Evolutionary conservation across 2,888 invertebrate species (phyloP).

Genomic region (Eurytoma californica): DNA sequence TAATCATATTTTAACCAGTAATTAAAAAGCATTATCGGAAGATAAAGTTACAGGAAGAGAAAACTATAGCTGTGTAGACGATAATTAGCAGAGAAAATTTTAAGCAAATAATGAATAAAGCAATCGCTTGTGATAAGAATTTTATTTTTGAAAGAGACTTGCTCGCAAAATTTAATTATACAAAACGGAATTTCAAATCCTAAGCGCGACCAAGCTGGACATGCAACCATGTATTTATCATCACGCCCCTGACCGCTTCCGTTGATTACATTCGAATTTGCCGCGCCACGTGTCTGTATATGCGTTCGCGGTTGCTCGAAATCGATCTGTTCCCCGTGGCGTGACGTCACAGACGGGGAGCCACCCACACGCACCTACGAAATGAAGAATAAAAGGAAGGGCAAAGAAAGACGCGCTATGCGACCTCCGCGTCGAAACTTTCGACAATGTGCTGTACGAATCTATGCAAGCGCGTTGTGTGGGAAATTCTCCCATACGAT

Average conservation of each 20-base stretch:
- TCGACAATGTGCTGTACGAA: not conserved
- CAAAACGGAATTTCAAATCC: no score
- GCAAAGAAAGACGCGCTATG: constrained; percentile 8
- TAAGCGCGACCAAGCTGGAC: not conserved
- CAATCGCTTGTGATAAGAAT: no score
- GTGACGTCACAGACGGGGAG: constrained; percentile 41
- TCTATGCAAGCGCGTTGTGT: constrained; percentile 10
- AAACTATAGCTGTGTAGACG: no score
- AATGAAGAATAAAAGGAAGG: constrained; percentile 14
- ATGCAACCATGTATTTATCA: not conserved
- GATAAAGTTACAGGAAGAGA: no score
- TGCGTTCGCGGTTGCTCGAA: not conserved
- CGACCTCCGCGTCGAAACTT: not conserved
- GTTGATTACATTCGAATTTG: constrained; percentile 43
- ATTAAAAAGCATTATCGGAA: no score
- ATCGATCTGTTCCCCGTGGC: constrained; percentile 42
- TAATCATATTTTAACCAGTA: no score
- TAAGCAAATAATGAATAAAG: no score
- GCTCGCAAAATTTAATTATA: no score
- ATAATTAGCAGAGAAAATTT: no score
- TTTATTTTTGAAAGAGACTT: no score
- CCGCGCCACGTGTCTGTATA: constrained; percentile 27
- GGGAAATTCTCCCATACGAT: constrained; percentile 29
- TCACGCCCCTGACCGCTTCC: not conserved
- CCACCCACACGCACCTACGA: not conserved